Conservation (phyloP, 2,113 vertebrate species). For the Miniopterus natalensis region DNA sequence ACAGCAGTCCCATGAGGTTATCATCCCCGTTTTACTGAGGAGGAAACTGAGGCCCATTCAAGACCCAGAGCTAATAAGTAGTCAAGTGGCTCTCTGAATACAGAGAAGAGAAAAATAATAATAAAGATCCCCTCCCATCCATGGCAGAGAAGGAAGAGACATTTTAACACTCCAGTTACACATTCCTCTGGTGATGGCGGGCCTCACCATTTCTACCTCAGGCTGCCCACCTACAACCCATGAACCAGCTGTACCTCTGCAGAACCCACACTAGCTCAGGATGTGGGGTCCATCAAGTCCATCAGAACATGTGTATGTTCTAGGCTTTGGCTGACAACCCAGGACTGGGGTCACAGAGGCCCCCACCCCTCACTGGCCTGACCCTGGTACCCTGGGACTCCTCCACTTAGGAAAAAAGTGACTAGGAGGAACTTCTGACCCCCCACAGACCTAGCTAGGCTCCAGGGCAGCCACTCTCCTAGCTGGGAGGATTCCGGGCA, state of each 20-base stretch:
- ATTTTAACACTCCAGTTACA: constrained; percentile 7
- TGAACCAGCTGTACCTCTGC: neutral
- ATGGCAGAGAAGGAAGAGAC: neutral
- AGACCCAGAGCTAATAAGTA: neutral
- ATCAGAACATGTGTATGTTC: neutral
- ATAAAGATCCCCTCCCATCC: neutral
- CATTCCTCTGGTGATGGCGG: neutral
- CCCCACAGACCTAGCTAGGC: neutral
- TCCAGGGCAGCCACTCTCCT: neutral
- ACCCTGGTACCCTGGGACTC: neutral
- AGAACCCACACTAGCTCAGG: neutral
- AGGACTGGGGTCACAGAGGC: neutral
- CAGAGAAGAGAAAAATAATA: neutral
- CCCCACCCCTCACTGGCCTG: neutral
- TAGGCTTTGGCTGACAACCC: constrained; percentile 10
- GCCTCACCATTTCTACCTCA: neutral
- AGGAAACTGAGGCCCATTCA: constrained; percentile 43
- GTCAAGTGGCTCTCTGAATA: neutral
- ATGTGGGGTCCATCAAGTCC: neutral
- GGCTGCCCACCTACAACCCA: neutral
- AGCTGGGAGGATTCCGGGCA: neutral
- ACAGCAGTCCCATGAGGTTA: neutral
- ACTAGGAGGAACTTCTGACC: constrained; percentile 6
- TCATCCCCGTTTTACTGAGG: constrained; percentile 12
- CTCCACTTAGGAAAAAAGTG: constrained; percentile 19